Evolutionary conservation across 1,140 invertebrate species (phyloP).

Genomic region (Drosophila obscura): DNA sequence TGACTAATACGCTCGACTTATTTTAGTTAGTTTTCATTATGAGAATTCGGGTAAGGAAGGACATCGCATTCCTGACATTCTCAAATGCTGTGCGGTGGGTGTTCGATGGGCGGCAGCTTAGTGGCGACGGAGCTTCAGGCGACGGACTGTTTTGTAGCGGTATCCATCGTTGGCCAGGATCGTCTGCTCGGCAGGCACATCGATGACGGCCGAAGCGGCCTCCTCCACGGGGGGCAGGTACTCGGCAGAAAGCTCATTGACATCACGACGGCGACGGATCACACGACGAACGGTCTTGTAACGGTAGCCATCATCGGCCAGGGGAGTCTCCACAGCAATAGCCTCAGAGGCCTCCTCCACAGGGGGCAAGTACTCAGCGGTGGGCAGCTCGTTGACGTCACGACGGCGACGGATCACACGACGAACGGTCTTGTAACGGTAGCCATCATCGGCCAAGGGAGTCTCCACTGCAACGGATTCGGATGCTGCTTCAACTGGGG

Average conservation of each 20-base stretch:
- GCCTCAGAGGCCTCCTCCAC: too few species aligned
- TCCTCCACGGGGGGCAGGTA: conserved; percentile 68
- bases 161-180: conserved; percentile 73
- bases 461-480: conserved; percentile 35
- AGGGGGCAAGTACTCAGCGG: neutral
- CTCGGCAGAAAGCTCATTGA: conserved; percentile 56
- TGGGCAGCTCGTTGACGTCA: conserved; percentile 57
- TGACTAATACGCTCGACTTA: conserved; percentile 74
- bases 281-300: conserved; percentile 61
- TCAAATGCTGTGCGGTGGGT: conserved; percentile 55
- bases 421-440: conserved; percentile 74
- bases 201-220: conserved; percentile 56
- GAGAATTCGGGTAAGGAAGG: conserved; percentile 28
- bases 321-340: too few species aligned
- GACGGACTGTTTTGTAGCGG: conserved; percentile 80
- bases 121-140: conserved; percentile 71
- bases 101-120: conserved; percentile 30
- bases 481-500: conserved; percentile 9
- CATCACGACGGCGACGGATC: conserved; percentile 66
- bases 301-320: conserved; percentile 67
- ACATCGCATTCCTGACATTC: conserved; percentile 29
- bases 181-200: conserved; percentile 67
- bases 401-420: conserved; percentile 66
- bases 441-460: conserved; percentile 59
- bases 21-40: conserved; percentile 50